These are phyloP conservation scores for Mugil cephalus DNA, from an alignment of 2,113 vertebrate genomes.

Conservation along the genomic window DNA sequence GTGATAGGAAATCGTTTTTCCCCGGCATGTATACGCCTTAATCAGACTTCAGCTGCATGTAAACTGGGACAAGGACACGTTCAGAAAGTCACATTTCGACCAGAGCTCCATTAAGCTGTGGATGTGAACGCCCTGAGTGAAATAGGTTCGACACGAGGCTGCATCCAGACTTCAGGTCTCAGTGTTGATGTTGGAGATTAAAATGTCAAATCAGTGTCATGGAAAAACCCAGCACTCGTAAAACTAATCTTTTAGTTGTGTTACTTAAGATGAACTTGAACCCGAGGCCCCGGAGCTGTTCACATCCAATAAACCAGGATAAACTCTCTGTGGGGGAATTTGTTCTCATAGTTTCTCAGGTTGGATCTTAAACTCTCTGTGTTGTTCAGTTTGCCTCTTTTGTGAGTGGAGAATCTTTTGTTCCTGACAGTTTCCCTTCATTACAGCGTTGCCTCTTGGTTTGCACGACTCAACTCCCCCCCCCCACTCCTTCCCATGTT, in stretches of 20 bases:
- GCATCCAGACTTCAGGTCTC: neutral
- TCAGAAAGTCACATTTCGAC: too few relatives aligned
- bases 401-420: neutral
- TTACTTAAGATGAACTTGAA: neutral
- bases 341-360: neutral
- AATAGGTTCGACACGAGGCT: neutral
- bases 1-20: too few relatives aligned
- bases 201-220: neutral
- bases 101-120: too few relatives aligned
- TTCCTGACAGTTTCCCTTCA: conserved; percentile 40
- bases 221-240: neutral
- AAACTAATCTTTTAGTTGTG: neutral
- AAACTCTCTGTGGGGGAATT: conserved; percentile 12
- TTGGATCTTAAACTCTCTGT: neutral
- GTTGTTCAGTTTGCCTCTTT: conserved; percentile 5
- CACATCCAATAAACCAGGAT: neutral
- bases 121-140: too few relatives aligned
- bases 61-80: too few relatives aligned
- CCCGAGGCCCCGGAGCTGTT: neutral
- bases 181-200: neutral
- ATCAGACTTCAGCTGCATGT: too few relatives aligned
- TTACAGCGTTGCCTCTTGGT: conserved; percentile 10
- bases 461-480: conserved; percentile 54
- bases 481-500: conserved; percentile 24
- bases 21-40: too few relatives aligned